These are phyloP conservation scores for Lithophane ornitopus DNA, from an alignment of 2,888 invertebrate species.

Conservation along the genomic window DNA sequence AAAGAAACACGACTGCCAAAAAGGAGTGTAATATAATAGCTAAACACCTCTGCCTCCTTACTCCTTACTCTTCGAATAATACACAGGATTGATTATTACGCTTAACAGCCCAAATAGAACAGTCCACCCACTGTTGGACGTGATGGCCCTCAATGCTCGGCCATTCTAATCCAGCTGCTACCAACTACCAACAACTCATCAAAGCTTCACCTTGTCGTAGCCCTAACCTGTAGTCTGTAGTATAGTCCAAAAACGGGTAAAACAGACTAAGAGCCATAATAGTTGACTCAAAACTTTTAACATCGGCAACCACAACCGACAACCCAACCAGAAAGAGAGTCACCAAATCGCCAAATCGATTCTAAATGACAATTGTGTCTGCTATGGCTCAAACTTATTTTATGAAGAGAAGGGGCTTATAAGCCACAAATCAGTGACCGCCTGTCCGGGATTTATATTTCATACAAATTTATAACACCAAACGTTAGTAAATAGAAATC, in stretches of 20 bases:
- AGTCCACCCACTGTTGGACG: background rate
- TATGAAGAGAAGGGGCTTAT: background rate
- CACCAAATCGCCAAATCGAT: background rate
- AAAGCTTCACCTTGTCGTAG: background rate
- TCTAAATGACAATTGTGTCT: background rate
- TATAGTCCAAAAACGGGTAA: background rate
- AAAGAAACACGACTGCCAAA: too few relatives aligned
- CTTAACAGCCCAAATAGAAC: background rate
- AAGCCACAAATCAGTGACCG: background rate
- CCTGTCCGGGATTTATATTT: background rate
- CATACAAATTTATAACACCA: too few relatives aligned
- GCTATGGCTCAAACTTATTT: background rate
- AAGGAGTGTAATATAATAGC: background rate
- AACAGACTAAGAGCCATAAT: background rate
- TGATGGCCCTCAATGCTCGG: background rate
- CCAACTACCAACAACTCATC: background rate
- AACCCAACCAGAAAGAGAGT: too few relatives aligned
- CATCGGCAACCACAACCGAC: background rate
- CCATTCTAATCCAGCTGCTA: background rate
- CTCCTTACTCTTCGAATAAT: background rate
- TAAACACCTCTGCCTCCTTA: background rate
- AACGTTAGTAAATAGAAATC: background rate
- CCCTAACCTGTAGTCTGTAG: background rate
- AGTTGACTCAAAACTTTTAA: background rate
- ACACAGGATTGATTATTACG: background rate